Percentiles rank a stretch among this genome's conserved stretches.
phyloP scores from a whole-genome alignment of 2,888 invertebrate genomes.

The Adineta ricciae region DNA sequence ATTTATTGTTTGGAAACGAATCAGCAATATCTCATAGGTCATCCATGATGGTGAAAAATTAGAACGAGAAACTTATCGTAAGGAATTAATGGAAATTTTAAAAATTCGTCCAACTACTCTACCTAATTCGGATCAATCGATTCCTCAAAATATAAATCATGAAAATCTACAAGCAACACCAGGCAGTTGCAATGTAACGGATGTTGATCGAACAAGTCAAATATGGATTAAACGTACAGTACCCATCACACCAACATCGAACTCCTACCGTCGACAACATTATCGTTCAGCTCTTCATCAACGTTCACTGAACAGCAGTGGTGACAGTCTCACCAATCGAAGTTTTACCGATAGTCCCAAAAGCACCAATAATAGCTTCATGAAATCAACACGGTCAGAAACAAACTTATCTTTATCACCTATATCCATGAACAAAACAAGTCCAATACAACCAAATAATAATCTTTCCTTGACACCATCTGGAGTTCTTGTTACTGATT shows the following conservation, averaged over 20 bases:
- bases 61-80: neutral
- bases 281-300: neutral
- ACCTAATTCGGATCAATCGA: neutral
- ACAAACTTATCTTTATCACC: neutral
- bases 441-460: neutral
- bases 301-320: neutral
- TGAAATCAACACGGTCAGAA: neutral
- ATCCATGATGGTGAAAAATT: slow-evolving; percentile 21
- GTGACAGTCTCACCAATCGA: neutral
- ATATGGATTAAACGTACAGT: slow-evolving; percentile 4
- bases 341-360: neutral
- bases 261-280: neutral
- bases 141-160: neutral
- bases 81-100: neutral
- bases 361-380: neutral
- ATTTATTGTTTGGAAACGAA: neutral
- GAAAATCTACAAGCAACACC: neutral
- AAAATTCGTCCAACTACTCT: neutral
- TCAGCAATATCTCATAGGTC: neutral
- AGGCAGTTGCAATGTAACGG: neutral
- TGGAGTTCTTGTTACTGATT: neutral
- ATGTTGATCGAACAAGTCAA: neutral
- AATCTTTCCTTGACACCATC: neutral
- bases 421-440: neutral
- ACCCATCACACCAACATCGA: neutral